Conservation (phyloP, 2,797 vertebrate genomes). For the Sebastes reedi region DNA sequence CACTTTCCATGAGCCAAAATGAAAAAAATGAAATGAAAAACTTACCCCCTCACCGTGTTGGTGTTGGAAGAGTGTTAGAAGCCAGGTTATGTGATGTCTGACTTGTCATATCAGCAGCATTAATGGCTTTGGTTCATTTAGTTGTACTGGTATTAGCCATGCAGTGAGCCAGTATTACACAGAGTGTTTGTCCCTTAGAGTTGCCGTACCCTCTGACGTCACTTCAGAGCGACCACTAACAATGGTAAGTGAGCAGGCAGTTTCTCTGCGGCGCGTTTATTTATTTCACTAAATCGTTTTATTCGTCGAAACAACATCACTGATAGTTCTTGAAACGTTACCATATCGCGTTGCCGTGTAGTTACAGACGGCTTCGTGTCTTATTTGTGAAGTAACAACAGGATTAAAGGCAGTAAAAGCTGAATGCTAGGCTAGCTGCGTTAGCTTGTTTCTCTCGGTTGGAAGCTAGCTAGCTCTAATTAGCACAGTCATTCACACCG, state of each 20-base stretch:
- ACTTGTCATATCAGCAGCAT: neutral
- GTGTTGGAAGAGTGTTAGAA: neutral
- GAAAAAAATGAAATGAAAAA: neutral
- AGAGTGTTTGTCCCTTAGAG: slow-evolving; percentile 13
- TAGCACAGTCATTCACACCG: neutral
- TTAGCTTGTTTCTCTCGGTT: slow-evolving; percentile 14
- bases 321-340: accelerated
- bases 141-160: neutral
- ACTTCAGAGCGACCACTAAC: slow-evolving; percentile 67
- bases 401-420: neutral
- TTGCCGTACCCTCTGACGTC: slow-evolving; percentile 66
- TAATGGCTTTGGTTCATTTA: neutral
- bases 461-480: neutral
- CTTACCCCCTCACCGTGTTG: neutral
- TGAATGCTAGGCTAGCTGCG: slow-evolving; percentile 27
- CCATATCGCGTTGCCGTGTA: accelerated
- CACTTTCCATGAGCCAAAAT: neutral
- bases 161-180: neutral
- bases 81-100: neutral
- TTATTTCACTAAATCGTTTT: neutral
- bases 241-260: slow-evolving; percentile 88
- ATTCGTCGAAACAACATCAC: accelerated
- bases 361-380: accelerated
- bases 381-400: neutral
- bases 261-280: slow-evolving; percentile 48